Conservation (phyloP, 1,140 invertebrate genomes). For the Nephila pilipes region DNA sequence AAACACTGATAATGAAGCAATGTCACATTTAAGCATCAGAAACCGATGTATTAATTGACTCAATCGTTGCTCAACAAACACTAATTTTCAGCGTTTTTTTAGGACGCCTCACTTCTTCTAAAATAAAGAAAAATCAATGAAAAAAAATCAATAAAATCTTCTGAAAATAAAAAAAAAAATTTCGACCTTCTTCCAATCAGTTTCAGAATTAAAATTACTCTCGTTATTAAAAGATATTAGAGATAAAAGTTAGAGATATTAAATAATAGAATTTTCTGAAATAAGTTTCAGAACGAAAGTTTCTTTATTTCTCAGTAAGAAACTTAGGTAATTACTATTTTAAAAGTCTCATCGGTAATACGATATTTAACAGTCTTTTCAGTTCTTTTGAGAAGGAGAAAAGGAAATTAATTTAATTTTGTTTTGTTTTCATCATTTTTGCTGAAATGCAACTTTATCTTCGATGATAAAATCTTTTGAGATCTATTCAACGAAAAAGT, state of each 20-base stretch:
- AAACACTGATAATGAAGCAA: too few relatives aligned
- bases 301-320: not conserved
- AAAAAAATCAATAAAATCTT: not conserved
- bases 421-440: not conserved
- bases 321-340: slow-evolving; percentile 5
- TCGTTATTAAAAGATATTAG: not conserved
- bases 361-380: not conserved
- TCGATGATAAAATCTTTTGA: slow-evolving; percentile 9
- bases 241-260: too few relatives aligned
- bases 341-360: not conserved
- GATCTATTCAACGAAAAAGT: slow-evolving; percentile 7
- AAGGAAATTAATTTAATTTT: slow-evolving; percentile 9
- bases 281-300: not conserved
- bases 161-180: not conserved
- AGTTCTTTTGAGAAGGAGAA: not conserved
- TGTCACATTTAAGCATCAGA: not conserved
- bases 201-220: not conserved
- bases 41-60: not conserved
- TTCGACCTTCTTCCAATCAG: too few relatives aligned
- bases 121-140: too few relatives aligned
- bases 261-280: not conserved
- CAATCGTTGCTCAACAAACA: not conserved
- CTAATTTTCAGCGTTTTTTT: not conserved
- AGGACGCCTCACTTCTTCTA: too few relatives aligned
- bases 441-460: not conserved